Base-by-base conservation (phyloP, 2,797 vertebrate genomes). In the Taenioides sp. region DNA sequence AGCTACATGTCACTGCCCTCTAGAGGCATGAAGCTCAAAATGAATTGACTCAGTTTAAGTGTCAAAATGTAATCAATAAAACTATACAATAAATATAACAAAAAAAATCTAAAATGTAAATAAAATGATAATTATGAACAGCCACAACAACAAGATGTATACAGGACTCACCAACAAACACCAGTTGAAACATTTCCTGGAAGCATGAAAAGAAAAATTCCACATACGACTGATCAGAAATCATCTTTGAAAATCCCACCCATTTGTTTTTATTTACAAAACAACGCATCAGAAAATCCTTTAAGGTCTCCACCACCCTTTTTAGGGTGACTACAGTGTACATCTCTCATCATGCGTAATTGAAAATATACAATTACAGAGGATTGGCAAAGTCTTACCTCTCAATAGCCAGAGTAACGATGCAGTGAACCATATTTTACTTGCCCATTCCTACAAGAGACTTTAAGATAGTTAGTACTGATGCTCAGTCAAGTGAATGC, bases 1-100 rank as follows among this genome's bases (percentile, higher is more conserved):
- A 40, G 37, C 54, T 60, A 78, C 57, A 40, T 61, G 70, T 7
- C 84, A 81, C 86, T 88, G 88, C 91, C 90, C 81, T 69, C 92
- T 89, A 70, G 67, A 85, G 92, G 88, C 16, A 22, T 0, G 1
- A 63, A 47, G 49, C 17, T 20, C 49, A 27, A 10, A 66, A 52
- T 27, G 16, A 50, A 28, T 40, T 22, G 11, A 60, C n/a, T 14
- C 9, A 28, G 58, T 22, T 28, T 28, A 4, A 47, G 58, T 54
- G 5, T 54, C 6, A 54, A 54, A 54, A 20, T n/a, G 7, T n/a
- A 0, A 57, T 14, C 23, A 25, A 58, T 12, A 58, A 20, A 54
- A 23, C 22, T 14, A 23, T 5, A 58, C 23, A 12, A 58, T 22
- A 57, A 0, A 57, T 16, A 14, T 43, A 43, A 7, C 31, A 27